These are phyloP conservation scores for Platycheirus albimanus DNA, from an alignment of 2,888 invertebrate species.

Conservation along the genomic window DNA sequence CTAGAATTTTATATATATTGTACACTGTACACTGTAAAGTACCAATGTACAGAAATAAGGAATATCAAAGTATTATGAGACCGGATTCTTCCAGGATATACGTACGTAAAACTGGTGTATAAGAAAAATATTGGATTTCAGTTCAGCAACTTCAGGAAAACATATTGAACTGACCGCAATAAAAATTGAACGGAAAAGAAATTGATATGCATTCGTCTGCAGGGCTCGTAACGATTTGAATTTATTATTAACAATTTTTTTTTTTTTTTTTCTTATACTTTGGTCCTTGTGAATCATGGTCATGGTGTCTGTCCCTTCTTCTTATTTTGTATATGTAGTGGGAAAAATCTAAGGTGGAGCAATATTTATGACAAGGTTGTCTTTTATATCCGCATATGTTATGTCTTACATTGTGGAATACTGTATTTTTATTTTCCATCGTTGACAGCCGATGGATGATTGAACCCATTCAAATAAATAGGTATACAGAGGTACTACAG, in stretches of 20 bases:
- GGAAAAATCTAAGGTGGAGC: slow-evolving; percentile 49
- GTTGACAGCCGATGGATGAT: slow-evolving; percentile 45
- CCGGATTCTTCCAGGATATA: slow-evolving; percentile 50
- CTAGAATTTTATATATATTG: background rate
- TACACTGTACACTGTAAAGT: background rate
- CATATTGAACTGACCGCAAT: slow-evolving; percentile 74
- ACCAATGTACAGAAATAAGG: slow-evolving; percentile 24
- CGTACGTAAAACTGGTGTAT: too few species aligned
- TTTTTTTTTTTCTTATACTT: slow-evolving; percentile 17
- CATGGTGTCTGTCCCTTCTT: slow-evolving; percentile 3
- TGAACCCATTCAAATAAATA: slow-evolving; percentile 49
- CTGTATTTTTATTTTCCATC: slow-evolving; percentile 51
- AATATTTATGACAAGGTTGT: slow-evolving; percentile 51
- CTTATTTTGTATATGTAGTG: slow-evolving; percentile 2
- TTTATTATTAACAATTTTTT: slow-evolving; percentile 68
- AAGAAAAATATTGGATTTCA: slow-evolving; percentile 68
- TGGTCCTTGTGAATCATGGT: too few species aligned
- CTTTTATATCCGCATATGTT: slow-evolving; percentile 44
- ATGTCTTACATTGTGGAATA: background rate
- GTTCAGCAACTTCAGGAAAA: slow-evolving; percentile 62
- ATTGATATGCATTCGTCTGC: slow-evolving; percentile 73
- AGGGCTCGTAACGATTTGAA: slow-evolving; percentile 65
- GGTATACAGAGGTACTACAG: slow-evolving; percentile 2
- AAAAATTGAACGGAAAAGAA: slow-evolving; percentile 71
- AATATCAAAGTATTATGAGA: slow-evolving; percentile 40